Evolutionary conservation across 2,888 invertebrate genomes (phyloP).

Genomic region (Vanessa cardui): DNA sequence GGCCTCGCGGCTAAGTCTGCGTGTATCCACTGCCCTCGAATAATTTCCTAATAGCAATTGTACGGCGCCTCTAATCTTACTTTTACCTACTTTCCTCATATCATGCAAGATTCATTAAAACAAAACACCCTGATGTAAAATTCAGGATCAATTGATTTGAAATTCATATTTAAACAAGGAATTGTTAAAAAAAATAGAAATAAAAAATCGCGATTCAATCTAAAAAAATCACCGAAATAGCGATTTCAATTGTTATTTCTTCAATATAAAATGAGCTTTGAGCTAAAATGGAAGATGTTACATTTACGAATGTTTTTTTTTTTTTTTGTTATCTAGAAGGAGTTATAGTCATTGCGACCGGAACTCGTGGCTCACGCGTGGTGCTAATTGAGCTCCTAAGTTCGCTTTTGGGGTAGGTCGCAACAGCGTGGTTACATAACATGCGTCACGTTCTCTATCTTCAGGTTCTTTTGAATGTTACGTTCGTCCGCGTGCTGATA

Average conservation of each 20-base stretch:
- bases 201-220: background rate
- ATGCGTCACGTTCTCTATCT: constrained; percentile 52
- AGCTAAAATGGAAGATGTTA: no score
- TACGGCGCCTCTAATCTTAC: constrained; percentile 48
- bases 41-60: constrained; percentile 67
- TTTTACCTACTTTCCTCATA: background rate
- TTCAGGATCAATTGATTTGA: background rate
- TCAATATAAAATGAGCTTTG: no score
- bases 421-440: constrained; percentile 54
- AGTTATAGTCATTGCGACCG: background rate
- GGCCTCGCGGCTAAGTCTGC: constrained; percentile 41
- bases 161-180: background rate
- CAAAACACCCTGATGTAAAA: background rate
- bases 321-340: background rate
- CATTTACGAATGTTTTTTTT: background rate
- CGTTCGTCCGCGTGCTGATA: constrained; percentile 74
- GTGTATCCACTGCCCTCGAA: constrained; percentile 52
- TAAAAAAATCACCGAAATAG: background rate
- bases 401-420: constrained; percentile 62
- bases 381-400: constrained; percentile 3
- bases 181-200: background rate
- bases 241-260: no score
- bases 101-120: background rate
- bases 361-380: constrained; percentile 8
- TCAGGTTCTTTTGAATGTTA: constrained; percentile 66